Evolutionary conservation across 2,797 vertebrate genomes (phyloP).

Genomic region (Sandelia bainsii): DNA sequence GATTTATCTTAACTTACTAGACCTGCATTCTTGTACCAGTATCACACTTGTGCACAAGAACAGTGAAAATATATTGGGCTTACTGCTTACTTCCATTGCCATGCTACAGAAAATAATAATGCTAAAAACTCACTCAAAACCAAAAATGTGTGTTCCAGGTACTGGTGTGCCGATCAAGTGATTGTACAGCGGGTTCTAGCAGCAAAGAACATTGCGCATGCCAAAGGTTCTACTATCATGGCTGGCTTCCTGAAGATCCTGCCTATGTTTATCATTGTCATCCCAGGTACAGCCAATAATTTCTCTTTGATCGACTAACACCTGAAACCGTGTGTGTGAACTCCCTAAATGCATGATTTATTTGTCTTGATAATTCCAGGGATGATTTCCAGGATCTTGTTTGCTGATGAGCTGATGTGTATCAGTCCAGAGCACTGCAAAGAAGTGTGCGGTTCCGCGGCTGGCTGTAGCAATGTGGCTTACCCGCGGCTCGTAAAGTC

Average conservation of each 20-base stretch:
- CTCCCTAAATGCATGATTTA: neutral
- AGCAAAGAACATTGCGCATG: conserved; percentile 96
- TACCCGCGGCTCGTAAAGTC: conserved; percentile 97
- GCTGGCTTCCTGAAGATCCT: conserved; percentile 96
- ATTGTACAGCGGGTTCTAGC: conserved; percentile 98
- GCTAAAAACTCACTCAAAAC: no score
- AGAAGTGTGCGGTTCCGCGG: conserved; percentile 94
- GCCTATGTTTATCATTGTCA: conserved; percentile 97
- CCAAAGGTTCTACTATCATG: conserved; percentile 97
- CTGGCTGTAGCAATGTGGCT: conserved; percentile 98
- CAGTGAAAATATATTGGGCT: no score
- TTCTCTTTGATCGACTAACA: neutral
- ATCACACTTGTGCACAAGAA: neutral
- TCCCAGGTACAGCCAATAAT: conserved; percentile 82
- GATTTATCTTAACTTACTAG: neutral
- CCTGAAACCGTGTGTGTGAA: neutral
- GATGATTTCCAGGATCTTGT: conserved; percentile 98
- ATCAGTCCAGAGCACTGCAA: conserved; percentile 98
- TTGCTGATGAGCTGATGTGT: conserved; percentile 93
- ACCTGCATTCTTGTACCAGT: neutral
- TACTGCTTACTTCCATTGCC: no score
- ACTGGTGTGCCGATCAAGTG: conserved; percentile 99
- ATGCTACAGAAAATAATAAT: no score
- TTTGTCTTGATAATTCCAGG: conserved; percentile 85
- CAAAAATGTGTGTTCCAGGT: conserved; percentile 53